Conservation (phyloP, 2,113 vertebrate genomes). For the Grammomys surdaster region DNA sequence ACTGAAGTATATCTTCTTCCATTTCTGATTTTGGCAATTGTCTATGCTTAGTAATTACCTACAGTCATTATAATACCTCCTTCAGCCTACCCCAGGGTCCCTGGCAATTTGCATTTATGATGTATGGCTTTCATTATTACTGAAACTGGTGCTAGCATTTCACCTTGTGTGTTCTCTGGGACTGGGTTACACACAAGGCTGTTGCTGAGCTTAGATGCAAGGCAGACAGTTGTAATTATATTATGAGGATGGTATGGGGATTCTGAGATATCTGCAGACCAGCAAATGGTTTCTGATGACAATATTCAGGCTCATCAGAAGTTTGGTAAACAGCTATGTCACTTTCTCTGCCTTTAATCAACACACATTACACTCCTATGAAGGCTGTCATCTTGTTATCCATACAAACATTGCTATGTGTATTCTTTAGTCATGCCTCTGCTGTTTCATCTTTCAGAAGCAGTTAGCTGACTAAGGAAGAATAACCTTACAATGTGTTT, state of each 20-base stretch:
- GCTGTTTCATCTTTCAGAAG: not conserved
- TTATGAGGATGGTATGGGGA: conserved; percentile 37
- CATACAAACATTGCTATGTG: not conserved
- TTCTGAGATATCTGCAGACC: not conserved
- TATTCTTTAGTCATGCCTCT: not conserved
- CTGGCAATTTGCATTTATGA: conserved; percentile 61
- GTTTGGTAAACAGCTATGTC: not conserved
- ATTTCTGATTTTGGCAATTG: conserved; percentile 55
- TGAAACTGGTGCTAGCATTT: conserved; percentile 46
- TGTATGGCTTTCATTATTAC: conserved; percentile 73
- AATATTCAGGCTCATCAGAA: not conserved
- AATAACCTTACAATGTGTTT: not conserved
- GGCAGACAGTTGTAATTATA: conserved; percentile 12
- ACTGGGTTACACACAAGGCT: conserved; percentile 46
- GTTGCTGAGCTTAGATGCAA: conserved; percentile 6
- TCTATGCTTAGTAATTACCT: conserved; percentile 61
- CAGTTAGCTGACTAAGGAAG: not conserved
- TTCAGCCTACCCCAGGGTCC: conserved; percentile 14
- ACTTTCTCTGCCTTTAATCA: not conserved
- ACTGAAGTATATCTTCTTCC: conserved; percentile 20
- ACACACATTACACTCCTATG: not conserved
- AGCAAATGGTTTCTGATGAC: not conserved
- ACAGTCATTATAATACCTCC: conserved; percentile 48
- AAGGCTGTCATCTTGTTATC: not conserved
- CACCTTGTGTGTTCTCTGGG: conserved; percentile 57